Conservation (phyloP, 1,140 invertebrate genomes). For the Notospermus geniculatus region DNA sequence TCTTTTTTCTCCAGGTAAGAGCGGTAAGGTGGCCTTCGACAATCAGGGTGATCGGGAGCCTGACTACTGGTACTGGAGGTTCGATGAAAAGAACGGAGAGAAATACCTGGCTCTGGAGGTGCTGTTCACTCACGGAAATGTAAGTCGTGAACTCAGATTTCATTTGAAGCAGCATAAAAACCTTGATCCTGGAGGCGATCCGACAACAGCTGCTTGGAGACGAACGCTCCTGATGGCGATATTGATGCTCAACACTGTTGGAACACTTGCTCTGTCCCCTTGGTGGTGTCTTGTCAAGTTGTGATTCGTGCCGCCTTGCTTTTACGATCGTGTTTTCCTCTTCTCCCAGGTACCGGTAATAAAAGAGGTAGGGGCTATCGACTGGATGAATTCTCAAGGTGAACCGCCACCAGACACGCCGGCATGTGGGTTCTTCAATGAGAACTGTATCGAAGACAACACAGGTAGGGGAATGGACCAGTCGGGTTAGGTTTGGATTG, state of each 20-base stretch:
- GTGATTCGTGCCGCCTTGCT: not conserved
- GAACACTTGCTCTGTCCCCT: not conserved
- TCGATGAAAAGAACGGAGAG: not conserved
- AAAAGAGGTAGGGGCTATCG: not conserved
- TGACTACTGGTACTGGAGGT: not conserved
- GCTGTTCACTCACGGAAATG: not conserved
- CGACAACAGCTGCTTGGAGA: not conserved
- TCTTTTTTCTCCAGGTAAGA: conserved; percentile 1
- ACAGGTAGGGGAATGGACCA: too few species aligned
- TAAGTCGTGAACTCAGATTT: not conserved
- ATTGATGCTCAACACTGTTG: not conserved
- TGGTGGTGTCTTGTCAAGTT: not conserved
- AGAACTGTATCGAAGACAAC: conserved; percentile 18
- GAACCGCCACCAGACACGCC: conserved; percentile 29
- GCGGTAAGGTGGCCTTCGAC: not conserved
- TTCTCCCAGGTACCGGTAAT: not conserved
- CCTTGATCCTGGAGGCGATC: not conserved
- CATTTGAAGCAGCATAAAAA: too few species aligned
- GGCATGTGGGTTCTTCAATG: conserved; percentile 32
- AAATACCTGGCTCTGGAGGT: not conserved
- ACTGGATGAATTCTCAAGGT: conserved; percentile 27
- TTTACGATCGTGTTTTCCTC: not conserved
- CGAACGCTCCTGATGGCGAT: not conserved
- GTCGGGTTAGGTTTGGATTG: too few species aligned
- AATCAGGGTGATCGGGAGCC: not conserved